phyloP scores from a whole-genome alignment of 2,888 invertebrate genomes.

The Drosophila multiciliata region DNA sequence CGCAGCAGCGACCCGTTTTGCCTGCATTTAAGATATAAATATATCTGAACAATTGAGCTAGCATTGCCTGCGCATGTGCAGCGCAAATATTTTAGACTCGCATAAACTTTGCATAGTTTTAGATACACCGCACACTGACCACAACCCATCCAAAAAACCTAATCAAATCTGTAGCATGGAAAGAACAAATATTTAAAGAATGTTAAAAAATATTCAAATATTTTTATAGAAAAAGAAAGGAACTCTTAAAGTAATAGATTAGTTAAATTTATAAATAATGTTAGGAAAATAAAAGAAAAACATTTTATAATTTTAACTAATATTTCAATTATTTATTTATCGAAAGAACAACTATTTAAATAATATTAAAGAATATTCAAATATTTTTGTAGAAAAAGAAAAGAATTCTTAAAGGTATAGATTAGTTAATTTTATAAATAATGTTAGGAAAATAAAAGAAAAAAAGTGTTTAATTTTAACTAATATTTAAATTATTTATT shows the following conservation, averaged over 20 bases:
- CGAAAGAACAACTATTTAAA: too few species aligned
- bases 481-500: too few species aligned
- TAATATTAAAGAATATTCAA: too few species aligned
- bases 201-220: neutral
- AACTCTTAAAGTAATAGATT: neutral
- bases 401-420: too few species aligned
- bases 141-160: neutral
- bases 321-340: neutral
- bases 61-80: conserved; percentile 75
- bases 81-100: conserved; percentile 75
- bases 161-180: neutral
- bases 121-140: conserved; percentile 50
- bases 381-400: too few species aligned
- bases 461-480: too few species aligned
- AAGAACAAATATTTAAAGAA: neutral
- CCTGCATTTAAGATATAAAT: conserved; percentile 77
- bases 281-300: neutral
- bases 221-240: neutral
- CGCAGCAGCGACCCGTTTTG: conserved; percentile 46
- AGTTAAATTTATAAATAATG: neutral
- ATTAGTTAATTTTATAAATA: too few species aligned
- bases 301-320: neutral
- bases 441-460: too few species aligned
- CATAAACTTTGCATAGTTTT: conserved; percentile 82
- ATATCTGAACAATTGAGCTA: conserved; percentile 78